A percentile compares a stretch with the other conserved stretches of the same genome.
Evolutionary conservation across 2,113 vertebrate species (phyloP).

Genomic region (Dermatemys mawii): DNA sequence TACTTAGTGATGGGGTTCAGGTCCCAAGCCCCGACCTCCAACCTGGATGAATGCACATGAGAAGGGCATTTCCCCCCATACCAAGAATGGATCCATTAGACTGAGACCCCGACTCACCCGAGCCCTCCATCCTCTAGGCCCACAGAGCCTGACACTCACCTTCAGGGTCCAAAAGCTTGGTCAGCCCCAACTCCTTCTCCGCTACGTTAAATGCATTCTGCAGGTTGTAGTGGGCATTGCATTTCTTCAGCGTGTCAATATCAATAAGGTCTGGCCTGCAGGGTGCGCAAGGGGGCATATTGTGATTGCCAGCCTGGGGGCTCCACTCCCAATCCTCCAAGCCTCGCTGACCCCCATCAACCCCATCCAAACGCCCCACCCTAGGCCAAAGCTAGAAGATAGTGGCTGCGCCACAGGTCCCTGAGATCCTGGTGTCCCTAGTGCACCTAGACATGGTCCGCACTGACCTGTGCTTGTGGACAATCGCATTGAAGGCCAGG

Average conservation of each 20-base stretch:
- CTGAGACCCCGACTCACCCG: background rate
- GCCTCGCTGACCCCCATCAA: background rate
- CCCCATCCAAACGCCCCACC: background rate
- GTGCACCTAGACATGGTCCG: background rate
- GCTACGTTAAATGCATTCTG: conserved; percentile 94
- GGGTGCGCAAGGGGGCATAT: background rate
- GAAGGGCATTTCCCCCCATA: background rate
- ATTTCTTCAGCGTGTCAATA: conserved; percentile 90
- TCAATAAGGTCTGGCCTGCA: conserved; percentile 90
- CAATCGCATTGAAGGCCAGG: conserved; percentile 93
- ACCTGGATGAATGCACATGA: background rate
- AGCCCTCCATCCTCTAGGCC: background rate
- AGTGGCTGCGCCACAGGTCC: background rate
- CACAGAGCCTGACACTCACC: conserved; percentile 73
- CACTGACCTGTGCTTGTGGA: conserved; percentile 93
- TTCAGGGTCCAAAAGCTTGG: conserved; percentile 93
- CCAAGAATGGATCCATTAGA: background rate
- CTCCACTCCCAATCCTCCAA: background rate
- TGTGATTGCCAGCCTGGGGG: background rate
- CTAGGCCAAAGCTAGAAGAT: background rate
- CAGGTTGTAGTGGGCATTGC: conserved; percentile 94
- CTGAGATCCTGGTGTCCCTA: background rate
- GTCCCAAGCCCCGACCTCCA: background rate
- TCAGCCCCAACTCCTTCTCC: conserved; percentile 91
- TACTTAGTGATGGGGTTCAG: background rate